Base-by-base conservation (phyloP, 1,140 invertebrate species). In the Bombus difficillimus region DNA sequence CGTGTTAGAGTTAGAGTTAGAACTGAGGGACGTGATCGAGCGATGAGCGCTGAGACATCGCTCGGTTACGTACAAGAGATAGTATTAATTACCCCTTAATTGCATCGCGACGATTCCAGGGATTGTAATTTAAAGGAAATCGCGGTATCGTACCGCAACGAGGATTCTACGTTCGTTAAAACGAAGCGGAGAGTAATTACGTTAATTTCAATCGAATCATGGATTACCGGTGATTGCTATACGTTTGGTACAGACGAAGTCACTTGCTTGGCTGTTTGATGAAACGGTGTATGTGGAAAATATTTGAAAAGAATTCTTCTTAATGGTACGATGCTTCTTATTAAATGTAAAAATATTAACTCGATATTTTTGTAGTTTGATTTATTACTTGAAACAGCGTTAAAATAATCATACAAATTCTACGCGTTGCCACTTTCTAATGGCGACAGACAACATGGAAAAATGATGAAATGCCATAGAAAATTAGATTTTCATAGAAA, bases 81-180 rank as follows among this genome's bases (percentile, higher is more conserved):
- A 73, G 37, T 88, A 88, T 77, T 88, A 89, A 89, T 88, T 81
- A 62, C 15, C 66, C 66, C 12, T 71, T 85, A 88, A 89, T 89
- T 84, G 76, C 69, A 66, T 43, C 8, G 53, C 83, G 62, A 88
- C 78, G 64, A 62, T 68, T 84, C 83, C 32, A 53, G 37, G 68
- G 74, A 85, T 88, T 81, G 79, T 74, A 80, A 79, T 89, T 88
- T 83, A 76, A 75, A 80, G 76, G 47, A 37, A 80, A 84, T 71
- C 75, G 73, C 62, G 69, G 43, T 53, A 15, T 77, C 74, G 57
- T 39, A 13, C 59, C 78, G 81, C 5, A n/a, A 28, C 69, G 1
- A 25, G 66, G 62, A 75, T 43, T 62, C 73, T 53, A 68, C 59
- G 73, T 88, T 87, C 66, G 57, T 86, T 75, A 37, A 72, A 37